These are phyloP conservation scores for Caenorhabditis sp. DNA, from an alignment of 2,888 invertebrate species.

Conservation along the genomic window DNA sequence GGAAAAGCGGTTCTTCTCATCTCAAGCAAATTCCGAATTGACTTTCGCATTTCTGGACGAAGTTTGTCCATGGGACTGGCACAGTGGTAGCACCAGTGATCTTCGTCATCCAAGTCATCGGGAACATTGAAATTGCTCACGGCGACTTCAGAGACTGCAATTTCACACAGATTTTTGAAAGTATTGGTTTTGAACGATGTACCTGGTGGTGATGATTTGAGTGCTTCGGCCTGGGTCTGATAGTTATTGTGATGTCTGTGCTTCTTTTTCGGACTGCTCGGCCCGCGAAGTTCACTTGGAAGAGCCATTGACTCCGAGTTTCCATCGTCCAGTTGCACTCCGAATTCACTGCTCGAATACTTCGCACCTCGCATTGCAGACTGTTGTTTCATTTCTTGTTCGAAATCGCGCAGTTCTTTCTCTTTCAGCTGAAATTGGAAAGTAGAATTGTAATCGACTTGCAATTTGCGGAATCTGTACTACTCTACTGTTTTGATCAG, in stretches of 20 bases:
- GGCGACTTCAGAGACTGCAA: neutral
- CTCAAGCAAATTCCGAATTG: constrained; percentile 75
- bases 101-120: constrained; percentile 28
- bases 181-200: neutral
- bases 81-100: constrained; percentile 77
- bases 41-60: constrained; percentile 69
- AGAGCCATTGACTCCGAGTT: constrained; percentile 19
- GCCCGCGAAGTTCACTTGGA: constrained; percentile 48
- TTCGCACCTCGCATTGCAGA: neutral
- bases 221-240: constrained; percentile 21
- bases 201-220: constrained; percentile 16
- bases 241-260: neutral
- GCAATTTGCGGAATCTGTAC: too few relatives aligned
- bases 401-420: constrained; percentile 51
- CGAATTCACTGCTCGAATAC: constrained; percentile 30
- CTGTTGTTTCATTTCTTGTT: constrained; percentile 49
- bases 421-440: constrained; percentile 56
- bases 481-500: constrained; percentile 14
- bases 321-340: constrained; percentile 43
- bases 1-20: constrained; percentile 76
- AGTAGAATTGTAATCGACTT: too few relatives aligned
- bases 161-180: neutral
- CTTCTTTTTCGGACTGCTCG: constrained; percentile 4
- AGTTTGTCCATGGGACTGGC: constrained; percentile 71
- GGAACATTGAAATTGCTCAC: neutral